Evolutionary conservation across 2,888 invertebrate genomes (phyloP).

Genomic region (Drosophila prostipennis): DNA sequence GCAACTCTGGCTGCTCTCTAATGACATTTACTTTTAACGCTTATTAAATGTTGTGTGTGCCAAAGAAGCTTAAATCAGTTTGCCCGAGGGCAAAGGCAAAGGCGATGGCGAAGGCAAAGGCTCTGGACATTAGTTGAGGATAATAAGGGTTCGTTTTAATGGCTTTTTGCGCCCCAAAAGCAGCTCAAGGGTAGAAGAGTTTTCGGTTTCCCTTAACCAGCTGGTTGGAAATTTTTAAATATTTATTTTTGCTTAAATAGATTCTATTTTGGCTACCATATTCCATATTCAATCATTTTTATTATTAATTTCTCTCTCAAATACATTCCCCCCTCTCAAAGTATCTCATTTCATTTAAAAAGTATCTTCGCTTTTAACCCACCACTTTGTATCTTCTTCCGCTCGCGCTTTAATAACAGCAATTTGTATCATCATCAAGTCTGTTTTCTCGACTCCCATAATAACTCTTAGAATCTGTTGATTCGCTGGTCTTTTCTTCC

Average conservation of each 20-base stretch:
- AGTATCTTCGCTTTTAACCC: slow-evolving; percentile 4
- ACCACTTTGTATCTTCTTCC: slow-evolving; percentile 11
- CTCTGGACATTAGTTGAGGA: slow-evolving; percentile 44
- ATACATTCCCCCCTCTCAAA: neutral
- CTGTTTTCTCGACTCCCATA: slow-evolving; percentile 43
- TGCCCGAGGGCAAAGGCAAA: slow-evolving; percentile 29
- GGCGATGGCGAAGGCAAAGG: slow-evolving; percentile 11
- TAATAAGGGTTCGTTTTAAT: slow-evolving; percentile 46
- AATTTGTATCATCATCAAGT: slow-evolving; percentile 73
- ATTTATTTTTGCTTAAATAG: neutral
- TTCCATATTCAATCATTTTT: neutral
- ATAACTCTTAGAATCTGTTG: slow-evolving; percentile 72
- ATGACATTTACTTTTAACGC: slow-evolving; percentile 79
- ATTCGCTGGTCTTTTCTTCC: slow-evolving; percentile 32
- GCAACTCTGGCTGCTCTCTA: slow-evolving; percentile 44
- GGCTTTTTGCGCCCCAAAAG: slow-evolving; percentile 21
- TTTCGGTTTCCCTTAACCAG: slow-evolving; percentile 5
- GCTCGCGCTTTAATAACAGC: slow-evolving; percentile 55
- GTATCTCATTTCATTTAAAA: slow-evolving; percentile 34
- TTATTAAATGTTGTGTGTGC: slow-evolving; percentile 71
- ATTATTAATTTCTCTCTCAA: neutral
- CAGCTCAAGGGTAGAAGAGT: slow-evolving; percentile 30
- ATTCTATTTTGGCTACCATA: too few species aligned
- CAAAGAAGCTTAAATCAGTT: slow-evolving; percentile 70
- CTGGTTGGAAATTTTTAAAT: neutral